phyloP scores from a whole-genome alignment of 1,140 invertebrate species.

The Drusus annulatus region DNA sequence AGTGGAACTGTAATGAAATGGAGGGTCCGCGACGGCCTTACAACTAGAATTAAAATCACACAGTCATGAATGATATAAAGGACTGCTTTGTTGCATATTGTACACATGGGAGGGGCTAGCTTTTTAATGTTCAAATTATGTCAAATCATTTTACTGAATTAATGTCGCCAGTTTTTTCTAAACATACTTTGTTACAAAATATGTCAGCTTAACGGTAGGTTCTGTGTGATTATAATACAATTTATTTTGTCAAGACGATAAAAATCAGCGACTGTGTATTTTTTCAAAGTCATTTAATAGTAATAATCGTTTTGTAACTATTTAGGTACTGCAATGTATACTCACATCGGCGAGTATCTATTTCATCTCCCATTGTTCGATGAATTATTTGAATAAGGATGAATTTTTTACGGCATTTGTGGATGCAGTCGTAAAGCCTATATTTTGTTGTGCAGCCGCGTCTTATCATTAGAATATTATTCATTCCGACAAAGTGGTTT shows the following conservation, averaged over 20 bases:
- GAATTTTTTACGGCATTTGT: too few relatives aligned
- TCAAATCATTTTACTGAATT: slow-evolving; percentile 35
- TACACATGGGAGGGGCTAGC: slow-evolving; percentile 34
- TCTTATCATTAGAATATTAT: not conserved
- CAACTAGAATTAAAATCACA: slow-evolving; percentile 46
- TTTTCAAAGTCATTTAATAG: not conserved
- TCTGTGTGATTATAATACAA: too few relatives aligned
- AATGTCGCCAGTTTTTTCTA: slow-evolving; percentile 16
- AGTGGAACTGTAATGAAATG: slow-evolving; percentile 42
- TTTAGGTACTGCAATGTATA: not conserved
- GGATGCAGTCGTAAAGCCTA: too few relatives aligned
- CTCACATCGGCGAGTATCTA: not conserved
- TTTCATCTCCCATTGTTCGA: not conserved
- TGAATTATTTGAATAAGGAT: not conserved
- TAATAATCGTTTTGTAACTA: not conserved
- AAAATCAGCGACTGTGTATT: too few relatives aligned
- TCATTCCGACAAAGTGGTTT: slow-evolving; percentile 41
- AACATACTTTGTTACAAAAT: not conserved
- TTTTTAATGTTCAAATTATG: slow-evolving; percentile 42
- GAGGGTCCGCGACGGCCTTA: slow-evolving; percentile 21
- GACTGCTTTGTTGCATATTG: slow-evolving; percentile 33
- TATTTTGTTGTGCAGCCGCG: too few relatives aligned
- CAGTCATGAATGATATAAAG: slow-evolving; percentile 19
- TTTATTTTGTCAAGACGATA: too few relatives aligned
- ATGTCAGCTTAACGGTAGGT: not conserved